Conservation (phyloP, 2,888 invertebrate genomes). For the Megaustenia siamemsis region DNA sequence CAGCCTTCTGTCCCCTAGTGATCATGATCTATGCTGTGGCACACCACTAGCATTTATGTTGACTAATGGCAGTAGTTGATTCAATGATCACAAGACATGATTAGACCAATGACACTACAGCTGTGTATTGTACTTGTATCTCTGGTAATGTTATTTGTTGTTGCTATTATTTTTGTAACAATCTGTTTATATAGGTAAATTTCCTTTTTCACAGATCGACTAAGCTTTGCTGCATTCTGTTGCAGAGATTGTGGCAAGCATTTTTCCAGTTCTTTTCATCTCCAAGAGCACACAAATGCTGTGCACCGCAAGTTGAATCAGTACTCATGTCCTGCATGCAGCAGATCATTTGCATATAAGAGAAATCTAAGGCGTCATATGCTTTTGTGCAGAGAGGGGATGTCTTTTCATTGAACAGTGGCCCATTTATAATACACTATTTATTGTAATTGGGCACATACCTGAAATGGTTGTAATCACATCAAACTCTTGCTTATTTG, state of each 20-base stretch:
- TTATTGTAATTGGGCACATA: no score
- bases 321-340: constrained; percentile 26
- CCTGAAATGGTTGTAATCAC: background rate
- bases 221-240: constrained; percentile 12
- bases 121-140: background rate
- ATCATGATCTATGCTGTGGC: no score
- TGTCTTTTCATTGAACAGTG: background rate
- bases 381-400: constrained; percentile 4
- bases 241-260: constrained; percentile 43
- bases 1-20: no score
- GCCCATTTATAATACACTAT: background rate
- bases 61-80: no score
- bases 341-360: constrained; percentile 41
- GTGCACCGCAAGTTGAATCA: constrained; percentile 34
- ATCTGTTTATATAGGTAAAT: constrained; percentile 21
- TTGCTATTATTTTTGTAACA: background rate
- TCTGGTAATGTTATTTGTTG: background rate
- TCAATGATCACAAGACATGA: no score
- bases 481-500: background rate
- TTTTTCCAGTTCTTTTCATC: constrained; percentile 35
- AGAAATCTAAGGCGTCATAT: constrained; percentile 41
- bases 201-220: constrained; percentile 48
- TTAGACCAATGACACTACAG: no score
- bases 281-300: constrained; percentile 40
- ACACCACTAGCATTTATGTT: no score